Base-by-base conservation (phyloP, 2,888 invertebrate genomes). In the Tipula unca region DNA sequence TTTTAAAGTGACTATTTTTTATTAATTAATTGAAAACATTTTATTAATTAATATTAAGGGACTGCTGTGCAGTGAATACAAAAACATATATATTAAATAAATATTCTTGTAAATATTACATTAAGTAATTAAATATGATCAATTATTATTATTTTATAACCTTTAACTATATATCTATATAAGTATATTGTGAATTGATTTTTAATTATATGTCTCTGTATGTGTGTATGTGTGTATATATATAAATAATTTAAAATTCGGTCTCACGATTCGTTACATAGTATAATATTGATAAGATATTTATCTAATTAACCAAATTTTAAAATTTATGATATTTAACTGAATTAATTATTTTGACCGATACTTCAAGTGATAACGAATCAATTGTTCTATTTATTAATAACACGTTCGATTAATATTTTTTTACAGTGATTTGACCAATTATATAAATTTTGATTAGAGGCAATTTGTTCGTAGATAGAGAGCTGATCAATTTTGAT, bases 11-110 rank as follows among this genome's bases (percentile, higher is more conserved):
- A 83, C 83, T 83, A 35, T 83, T 83, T 83, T 48, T 82, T 83
- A 83, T 32, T 83, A 83, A 83, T 83, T 83, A 83, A 83, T 83
- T 35, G 6, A 83, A 83, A 83, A 83, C 83, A 83, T 32, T 32
- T 83, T 83, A 83, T 32, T 83, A 17, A 32, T 32, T 32, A 83
- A 83, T 83, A 83, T 83, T 83, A 83, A 83, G 83, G 83, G 83
- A n/a, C 83, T 83, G 83, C 83, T 83, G 83, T 83, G 83, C 83
- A 83, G 83, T 83, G 83, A 83, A 83, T 83, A 83, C 35, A 83
- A 83, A 82, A 32, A 83, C 35, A 32, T 82, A 82, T 82, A 82
- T 25, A 82, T 82, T 82, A 82, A 13, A 82, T 83, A 32, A 17
- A 29, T 83, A 83, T 83, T 32, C 35, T 32, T 83, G 35, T 83